Evolutionary conservation across 2,888 invertebrate species (phyloP).

Genomic region (Aplocera efformata): DNA sequence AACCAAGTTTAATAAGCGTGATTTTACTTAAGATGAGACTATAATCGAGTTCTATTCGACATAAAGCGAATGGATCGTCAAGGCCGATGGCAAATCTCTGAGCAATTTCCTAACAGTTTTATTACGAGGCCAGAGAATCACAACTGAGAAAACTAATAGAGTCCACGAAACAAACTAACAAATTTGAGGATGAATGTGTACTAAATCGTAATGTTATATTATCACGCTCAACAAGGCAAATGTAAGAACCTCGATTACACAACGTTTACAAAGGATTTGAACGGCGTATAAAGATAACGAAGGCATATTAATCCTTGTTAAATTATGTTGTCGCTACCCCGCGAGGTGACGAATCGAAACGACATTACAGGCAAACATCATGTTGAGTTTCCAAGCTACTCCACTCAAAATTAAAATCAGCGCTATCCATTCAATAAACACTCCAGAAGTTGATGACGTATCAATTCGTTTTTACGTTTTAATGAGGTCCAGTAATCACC

Average conservation of each 20-base stretch:
- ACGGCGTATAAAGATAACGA: slow-evolving; percentile 24
- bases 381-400: slow-evolving; percentile 14
- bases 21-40: slow-evolving; percentile 1
- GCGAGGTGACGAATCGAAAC: slow-evolving; percentile 9
- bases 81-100: slow-evolving; percentile 1
- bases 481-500: slow-evolving; percentile 3
- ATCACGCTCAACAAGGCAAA: slow-evolving; percentile 18
- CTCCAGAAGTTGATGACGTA: slow-evolving; percentile 1
- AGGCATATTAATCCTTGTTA: slow-evolving; percentile 15
- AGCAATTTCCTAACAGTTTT: slow-evolving; percentile 6
- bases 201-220: slow-evolving; percentile 13
- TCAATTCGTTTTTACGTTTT: slow-evolving; percentile 1
- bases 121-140: slow-evolving; percentile 1
- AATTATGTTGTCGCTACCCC: slow-evolving; percentile 19
- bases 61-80: slow-evolving; percentile 3
- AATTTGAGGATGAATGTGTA: slow-evolving; percentile 1
- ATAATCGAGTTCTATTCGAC: neutral
- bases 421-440: slow-evolving; percentile 4
- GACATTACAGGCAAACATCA: slow-evolving; percentile 10
- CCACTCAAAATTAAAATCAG: slow-evolving; percentile 8
- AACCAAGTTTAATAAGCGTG: neutral
- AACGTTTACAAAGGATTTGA: slow-evolving; percentile 22
- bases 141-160: slow-evolving; percentile 3
- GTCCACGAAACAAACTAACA: neutral
- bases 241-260: slow-evolving; percentile 13